phyloP scores from a whole-genome alignment of 2,113 vertebrate genomes.

The Scatophagus argus region DNA sequence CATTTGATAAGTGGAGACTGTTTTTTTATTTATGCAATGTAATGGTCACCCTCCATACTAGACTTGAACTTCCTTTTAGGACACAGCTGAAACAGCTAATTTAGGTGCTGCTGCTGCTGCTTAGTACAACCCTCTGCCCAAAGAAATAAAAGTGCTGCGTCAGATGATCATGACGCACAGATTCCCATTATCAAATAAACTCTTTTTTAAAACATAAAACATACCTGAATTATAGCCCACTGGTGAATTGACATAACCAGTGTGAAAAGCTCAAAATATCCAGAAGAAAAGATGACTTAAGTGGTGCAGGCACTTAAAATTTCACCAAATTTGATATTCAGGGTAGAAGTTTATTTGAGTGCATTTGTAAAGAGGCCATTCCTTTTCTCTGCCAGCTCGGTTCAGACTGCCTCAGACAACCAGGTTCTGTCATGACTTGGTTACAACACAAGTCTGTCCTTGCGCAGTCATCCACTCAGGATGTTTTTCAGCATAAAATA shows the following conservation, averaged over 20 bases:
- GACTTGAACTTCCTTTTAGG: background rate
- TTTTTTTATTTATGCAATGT: background rate
- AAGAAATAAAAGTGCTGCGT: background rate
- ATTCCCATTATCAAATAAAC: background rate
- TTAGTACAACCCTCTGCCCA: background rate
- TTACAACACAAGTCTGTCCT: background rate
- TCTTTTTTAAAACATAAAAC: background rate
- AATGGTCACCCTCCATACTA: background rate
- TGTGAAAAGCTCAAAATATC: background rate
- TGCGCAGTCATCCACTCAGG: conserved; percentile 40
- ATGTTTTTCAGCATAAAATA: conserved; percentile 53
- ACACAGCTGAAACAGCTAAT: background rate
- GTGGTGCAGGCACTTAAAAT: conserved; percentile 5
- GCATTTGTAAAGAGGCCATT: conserved; percentile 9
- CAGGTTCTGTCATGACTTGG: conserved; percentile 34
- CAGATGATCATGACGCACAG: background rate
- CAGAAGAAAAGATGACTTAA: background rate
- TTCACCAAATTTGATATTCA: conserved; percentile 24
- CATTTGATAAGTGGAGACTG: background rate
- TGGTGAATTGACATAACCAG: conserved; percentile 10
- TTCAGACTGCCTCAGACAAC: conserved; percentile 42
- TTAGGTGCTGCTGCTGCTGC: background rate
- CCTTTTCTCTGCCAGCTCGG: background rate
- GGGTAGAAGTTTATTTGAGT: conserved; percentile 9
- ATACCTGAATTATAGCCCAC: background rate